phyloP scores from a whole-genome alignment of 1,140 invertebrate genomes.

The Drosophila persimilis region DNA sequence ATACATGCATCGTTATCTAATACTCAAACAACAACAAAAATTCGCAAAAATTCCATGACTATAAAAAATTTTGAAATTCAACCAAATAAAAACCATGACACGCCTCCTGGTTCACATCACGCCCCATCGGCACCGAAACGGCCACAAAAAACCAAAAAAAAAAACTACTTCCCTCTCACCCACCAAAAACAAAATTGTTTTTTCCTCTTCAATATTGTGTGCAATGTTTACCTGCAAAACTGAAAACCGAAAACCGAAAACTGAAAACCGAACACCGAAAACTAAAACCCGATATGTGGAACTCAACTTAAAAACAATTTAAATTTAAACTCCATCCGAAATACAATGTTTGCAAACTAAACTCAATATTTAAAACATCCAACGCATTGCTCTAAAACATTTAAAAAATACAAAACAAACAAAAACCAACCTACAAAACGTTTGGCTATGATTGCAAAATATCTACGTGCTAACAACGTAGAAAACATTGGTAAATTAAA shows the following conservation, averaged over 20 bases:
- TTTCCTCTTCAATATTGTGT: slow-evolving; percentile 45
- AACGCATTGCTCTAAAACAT: slow-evolving; percentile 7
- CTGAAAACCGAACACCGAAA: slow-evolving; percentile 16
- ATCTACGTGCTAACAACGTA: slow-evolving; percentile 51
- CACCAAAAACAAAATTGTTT: slow-evolving; percentile 29
- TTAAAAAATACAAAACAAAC: slow-evolving; percentile 7
- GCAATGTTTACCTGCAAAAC: slow-evolving; percentile 29
- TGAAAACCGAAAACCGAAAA: slow-evolving; percentile 14
- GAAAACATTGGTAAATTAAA: slow-evolving; percentile 75
- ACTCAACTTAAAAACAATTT: slow-evolving; percentile 52
- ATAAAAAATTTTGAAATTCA: slow-evolving; percentile 14
- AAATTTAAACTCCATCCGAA: slow-evolving; percentile 53
- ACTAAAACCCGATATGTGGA: slow-evolving; percentile 39
- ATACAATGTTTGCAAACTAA: too few relatives aligned
- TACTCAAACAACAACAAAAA: slow-evolving; percentile 40
- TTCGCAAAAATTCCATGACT: slow-evolving; percentile 38
- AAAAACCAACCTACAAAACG: slow-evolving; percentile 52
- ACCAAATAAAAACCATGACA: slow-evolving; percentile 8
- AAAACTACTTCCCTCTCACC: slow-evolving; percentile 23
- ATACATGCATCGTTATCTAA: slow-evolving; percentile 48
- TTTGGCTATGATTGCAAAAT: slow-evolving; percentile 13
- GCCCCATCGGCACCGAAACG: slow-evolving; percentile 1
- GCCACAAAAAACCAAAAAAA: slow-evolving; percentile 12
- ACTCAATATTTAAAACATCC: too few relatives aligned
- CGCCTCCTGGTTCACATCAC: too few relatives aligned